Conservation (phyloP, 1,140 invertebrate genomes). For the Macrocentrus cingulum region DNA sequence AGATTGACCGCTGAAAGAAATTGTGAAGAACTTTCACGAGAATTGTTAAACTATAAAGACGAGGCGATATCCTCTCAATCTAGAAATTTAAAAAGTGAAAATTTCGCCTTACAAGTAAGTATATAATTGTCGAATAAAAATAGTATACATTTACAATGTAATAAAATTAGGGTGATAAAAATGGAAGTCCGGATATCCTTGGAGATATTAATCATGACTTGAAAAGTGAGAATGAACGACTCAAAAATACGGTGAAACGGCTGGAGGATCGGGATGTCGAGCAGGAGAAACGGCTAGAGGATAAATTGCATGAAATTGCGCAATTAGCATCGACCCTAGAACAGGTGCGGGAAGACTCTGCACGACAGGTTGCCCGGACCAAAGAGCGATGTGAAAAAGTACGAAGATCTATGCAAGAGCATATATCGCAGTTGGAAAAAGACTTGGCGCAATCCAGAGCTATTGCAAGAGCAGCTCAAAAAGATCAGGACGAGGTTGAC, state of each 20-base stretch:
- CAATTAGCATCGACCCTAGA: slow-evolving; percentile 70
- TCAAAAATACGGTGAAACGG: slow-evolving; percentile 53
- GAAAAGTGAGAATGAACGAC: slow-evolving; percentile 57
- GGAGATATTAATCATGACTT: slow-evolving; percentile 59
- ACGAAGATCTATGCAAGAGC: slow-evolving; percentile 63
- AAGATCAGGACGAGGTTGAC: slow-evolving; percentile 69
- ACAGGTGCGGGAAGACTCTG: slow-evolving; percentile 69
- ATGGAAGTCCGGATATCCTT: slow-evolving; percentile 51
- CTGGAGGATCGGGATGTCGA: slow-evolving; percentile 45
- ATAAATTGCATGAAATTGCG: slow-evolving; percentile 57
- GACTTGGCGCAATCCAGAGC: slow-evolving; percentile 67
- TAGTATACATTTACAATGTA: too few species aligned
- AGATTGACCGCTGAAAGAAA: slow-evolving; percentile 65
- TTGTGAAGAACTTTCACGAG: slow-evolving; percentile 63
- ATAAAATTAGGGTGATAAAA: slow-evolving; percentile 41
- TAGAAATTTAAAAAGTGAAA: slow-evolving; percentile 40
- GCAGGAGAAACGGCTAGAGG: slow-evolving; percentile 47
- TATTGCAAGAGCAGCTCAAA: slow-evolving; percentile 64
- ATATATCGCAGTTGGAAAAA: slow-evolving; percentile 67
- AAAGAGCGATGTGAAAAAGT: slow-evolving; percentile 69
- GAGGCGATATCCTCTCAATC: slow-evolving; percentile 49
- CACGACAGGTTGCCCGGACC: slow-evolving; percentile 68
- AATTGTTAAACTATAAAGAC: slow-evolving; percentile 62
- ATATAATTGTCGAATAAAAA: too few species aligned
- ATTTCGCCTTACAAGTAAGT: slow-evolving; percentile 37